Evolutionary conservation across 2,888 invertebrate genomes (phyloP).

Genomic region (Neoitamus cyanurus): DNA sequence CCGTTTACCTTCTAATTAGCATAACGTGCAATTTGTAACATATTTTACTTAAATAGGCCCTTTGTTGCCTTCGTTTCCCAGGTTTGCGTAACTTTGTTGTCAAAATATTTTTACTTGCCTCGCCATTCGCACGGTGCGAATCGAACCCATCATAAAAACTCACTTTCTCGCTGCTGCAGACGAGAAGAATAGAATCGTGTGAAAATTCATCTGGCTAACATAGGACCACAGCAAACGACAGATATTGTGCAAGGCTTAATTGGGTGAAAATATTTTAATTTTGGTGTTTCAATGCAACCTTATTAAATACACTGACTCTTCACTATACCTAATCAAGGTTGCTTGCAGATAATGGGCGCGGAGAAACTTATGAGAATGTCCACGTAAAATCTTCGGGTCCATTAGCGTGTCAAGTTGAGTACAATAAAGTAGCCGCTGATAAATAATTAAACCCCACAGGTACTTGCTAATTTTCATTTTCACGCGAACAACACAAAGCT

Average conservation of each 20-base stretch:
- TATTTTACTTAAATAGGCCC: conserved; percentile 8
- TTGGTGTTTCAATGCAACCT: neutral
- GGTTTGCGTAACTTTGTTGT: neutral
- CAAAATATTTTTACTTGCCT: neutral
- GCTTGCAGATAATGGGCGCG: neutral
- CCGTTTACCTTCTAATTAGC: conserved; percentile 8
- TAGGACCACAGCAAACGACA: neutral
- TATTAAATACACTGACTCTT: neutral
- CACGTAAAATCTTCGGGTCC: neutral
- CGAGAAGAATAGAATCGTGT: neutral
- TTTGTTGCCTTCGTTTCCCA: neutral
- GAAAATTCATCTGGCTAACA: neutral
- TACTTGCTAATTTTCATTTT: neutral
- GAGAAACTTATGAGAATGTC: neutral
- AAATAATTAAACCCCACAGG: neutral
- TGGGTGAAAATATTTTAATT: conserved; percentile 1
- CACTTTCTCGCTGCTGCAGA: neutral
- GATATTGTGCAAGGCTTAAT: neutral
- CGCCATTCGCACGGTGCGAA: neutral
- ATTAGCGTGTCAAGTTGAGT: neutral
- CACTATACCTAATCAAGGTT: neutral
- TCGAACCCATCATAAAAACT: neutral
- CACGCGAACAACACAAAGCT: neutral
- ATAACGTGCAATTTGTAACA: neutral
- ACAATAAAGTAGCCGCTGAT: neutral